Conservation (phyloP, 2,113 vertebrate genomes). For the Camarhynchus parvulus region DNA sequence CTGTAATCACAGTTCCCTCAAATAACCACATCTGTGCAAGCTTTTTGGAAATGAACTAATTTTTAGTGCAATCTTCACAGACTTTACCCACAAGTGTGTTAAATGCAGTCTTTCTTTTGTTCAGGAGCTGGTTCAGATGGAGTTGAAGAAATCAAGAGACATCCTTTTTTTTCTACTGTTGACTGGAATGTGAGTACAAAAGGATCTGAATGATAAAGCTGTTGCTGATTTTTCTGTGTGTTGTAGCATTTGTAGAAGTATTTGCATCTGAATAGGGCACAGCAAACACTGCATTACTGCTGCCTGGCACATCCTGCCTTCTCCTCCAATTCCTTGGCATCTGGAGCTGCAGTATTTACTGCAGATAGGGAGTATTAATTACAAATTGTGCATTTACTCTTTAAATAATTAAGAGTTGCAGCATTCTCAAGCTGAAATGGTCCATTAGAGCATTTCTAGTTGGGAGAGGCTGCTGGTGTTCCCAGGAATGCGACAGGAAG, state of each 20-base stretch:
- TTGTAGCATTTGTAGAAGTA: not conserved
- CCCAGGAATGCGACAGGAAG: not conserved
- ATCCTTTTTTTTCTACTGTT: slow-evolving; percentile 94
- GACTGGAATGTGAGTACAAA: slow-evolving; percentile 94
- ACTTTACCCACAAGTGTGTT: not conserved
- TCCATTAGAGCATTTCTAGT: not conserved
- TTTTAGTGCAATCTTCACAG: not conserved
- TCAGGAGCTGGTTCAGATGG: slow-evolving; percentile 93
- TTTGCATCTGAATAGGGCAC: not conserved
- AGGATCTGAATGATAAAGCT: not conserved
- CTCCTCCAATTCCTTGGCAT: not conserved
- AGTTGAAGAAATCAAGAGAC: slow-evolving; percentile 98
- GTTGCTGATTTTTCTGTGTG: not conserved
- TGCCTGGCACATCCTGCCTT: not conserved
- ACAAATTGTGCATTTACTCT: not conserved
- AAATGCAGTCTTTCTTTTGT: not conserved
- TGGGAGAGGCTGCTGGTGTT: not conserved
- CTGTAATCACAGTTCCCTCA: not conserved
- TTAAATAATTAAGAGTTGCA: not conserved
- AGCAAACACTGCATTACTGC: not conserved
- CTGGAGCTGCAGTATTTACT: not conserved
- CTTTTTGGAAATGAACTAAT: not conserved
- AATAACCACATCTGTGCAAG: not conserved
- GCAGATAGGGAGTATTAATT: not conserved
- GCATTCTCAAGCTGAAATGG: not conserved